Base-by-base conservation (phyloP, 2,113 vertebrate species). In the Oostethus manadensis region DNA sequence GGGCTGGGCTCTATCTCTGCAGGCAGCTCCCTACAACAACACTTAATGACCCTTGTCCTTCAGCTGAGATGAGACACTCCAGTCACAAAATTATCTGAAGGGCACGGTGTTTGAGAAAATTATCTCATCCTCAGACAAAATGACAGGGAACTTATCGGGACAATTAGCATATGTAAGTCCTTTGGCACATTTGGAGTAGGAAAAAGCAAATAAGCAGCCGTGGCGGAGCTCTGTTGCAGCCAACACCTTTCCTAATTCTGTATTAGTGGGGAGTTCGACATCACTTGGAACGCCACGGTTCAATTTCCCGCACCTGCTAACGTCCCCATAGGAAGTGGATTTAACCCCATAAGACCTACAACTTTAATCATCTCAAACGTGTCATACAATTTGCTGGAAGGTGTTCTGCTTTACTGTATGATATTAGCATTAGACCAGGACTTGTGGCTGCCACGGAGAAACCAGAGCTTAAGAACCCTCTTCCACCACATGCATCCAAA, bases 41-140 rank as follows among this genome's bases (percentile, higher is more conserved):
- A 84, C 83, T 84, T 83, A 88, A 84, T 84, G 86, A 85, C 86
- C 86, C 72, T 78, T 56, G 76, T 80, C 82, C 86, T 89, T 86
- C 77, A 88, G 78, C 76, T 78, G 79, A 86, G 87, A 87, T 83
- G 78, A 85, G 83, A 86, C 84, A 81, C 87, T 90, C 82, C 80
- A 86, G 62, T 65, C 69, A 74, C 72, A 82, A 78, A 80, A 87
- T 86, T 84, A 88, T 87, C 76, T 88, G 79, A 85, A 87, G 86
- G 77, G 78, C 7, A 63, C 56, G 50, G 50, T 70, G 80, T 87
- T 84, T 59, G 76, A 85, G 83, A 68, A 83, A 84, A 86, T 84
- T 72, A 86, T 78, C 76, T 80, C 76, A 77, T 82, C 78, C 80
- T 77, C 75, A 78, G 63, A 74, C 69, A 60, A 85, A 86, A 85